A percentile compares a stretch with the other conserved stretches of the same genome.
phyloP scores from a whole-genome alignment of 2,888 invertebrate species.

The Trichacis sp. region DNA sequence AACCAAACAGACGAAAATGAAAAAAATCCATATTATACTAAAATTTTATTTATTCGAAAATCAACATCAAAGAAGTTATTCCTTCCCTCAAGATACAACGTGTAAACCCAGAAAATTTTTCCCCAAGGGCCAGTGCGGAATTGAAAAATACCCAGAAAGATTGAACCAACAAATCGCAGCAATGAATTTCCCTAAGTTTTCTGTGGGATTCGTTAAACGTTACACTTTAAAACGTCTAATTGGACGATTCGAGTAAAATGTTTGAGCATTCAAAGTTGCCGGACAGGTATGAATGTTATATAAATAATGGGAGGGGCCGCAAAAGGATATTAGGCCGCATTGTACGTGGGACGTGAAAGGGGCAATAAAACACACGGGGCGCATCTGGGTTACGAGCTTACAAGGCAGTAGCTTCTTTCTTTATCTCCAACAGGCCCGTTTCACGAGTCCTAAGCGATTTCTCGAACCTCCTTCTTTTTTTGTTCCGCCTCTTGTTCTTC shows the following conservation, averaged over 20 bases:
- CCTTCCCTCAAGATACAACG: too few relatives aligned
- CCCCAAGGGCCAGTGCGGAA: constrained; percentile 9
- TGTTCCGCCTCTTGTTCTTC: constrained; percentile 18
- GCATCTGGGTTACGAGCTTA: constrained; percentile 67
- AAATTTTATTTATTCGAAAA: too few relatives aligned
- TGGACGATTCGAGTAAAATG: constrained; percentile 33
- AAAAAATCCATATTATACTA: too few relatives aligned
- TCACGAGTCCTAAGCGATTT: constrained; percentile 54
- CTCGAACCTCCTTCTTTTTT: constrained; percentile 40
- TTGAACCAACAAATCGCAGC: not conserved
- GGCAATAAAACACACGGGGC: constrained; percentile 66
- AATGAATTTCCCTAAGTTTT: too few relatives aligned
- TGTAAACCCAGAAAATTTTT: too few relatives aligned
- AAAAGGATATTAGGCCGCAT: constrained; percentile 31
- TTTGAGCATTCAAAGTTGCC: constrained; percentile 27
- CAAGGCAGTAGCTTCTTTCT: constrained; percentile 60
- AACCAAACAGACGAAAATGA: too few relatives aligned
- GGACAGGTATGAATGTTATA: constrained; percentile 28
- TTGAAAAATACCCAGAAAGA: not conserved
- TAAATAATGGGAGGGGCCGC: constrained; percentile 23
- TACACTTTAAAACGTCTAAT: not conserved
- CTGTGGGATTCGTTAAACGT: too few relatives aligned
- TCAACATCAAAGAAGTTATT: too few relatives aligned
- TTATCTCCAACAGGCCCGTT: constrained; percentile 50
- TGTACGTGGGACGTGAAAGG: constrained; percentile 55